These are phyloP conservation scores for Pseudoatta argentina DNA, from an alignment of 1,140 invertebrate genomes.

Conservation along the genomic window DNA sequence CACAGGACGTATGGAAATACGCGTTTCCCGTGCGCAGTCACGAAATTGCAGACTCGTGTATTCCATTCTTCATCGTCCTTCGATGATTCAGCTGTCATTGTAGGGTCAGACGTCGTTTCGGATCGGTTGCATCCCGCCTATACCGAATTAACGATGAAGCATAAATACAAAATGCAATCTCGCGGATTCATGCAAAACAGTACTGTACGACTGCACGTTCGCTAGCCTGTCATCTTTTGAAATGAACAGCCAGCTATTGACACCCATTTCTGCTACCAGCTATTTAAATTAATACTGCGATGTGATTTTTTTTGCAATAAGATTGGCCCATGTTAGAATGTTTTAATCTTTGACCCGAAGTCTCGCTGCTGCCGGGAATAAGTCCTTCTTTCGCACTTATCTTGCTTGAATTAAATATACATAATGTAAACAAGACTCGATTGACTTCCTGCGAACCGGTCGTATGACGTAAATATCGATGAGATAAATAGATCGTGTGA, in stretches of 20 bases:
- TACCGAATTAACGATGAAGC: constrained; percentile 19
- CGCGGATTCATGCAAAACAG: constrained; percentile 2
- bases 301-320: background rate
- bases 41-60: constrained; percentile 56
- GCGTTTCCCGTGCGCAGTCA: constrained; percentile 50
- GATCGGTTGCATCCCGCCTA: background rate
- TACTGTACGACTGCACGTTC: background rate
- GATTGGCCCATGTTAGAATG: background rate
- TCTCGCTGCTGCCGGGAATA: background rate
- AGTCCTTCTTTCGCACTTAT: background rate
- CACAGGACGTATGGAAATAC: constrained; percentile 52
- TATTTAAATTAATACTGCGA: background rate
- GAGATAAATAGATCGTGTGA: constrained; percentile 28
- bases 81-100: constrained; percentile 63
- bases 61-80: constrained; percentile 54
- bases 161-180: constrained; percentile 16
- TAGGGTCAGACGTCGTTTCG: constrained; percentile 5
- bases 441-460: constrained; percentile 50
- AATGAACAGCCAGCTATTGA: background rate
- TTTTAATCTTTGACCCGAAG: constrained; percentile 14
- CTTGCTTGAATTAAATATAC: constrained; percentile 7
- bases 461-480: constrained; percentile 51
- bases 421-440: constrained; percentile 14
- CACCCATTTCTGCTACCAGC: background rate
- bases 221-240: background rate